Base-by-base conservation (phyloP, 2,113 vertebrate genomes). In the Triplophysa dalaica region DNA sequence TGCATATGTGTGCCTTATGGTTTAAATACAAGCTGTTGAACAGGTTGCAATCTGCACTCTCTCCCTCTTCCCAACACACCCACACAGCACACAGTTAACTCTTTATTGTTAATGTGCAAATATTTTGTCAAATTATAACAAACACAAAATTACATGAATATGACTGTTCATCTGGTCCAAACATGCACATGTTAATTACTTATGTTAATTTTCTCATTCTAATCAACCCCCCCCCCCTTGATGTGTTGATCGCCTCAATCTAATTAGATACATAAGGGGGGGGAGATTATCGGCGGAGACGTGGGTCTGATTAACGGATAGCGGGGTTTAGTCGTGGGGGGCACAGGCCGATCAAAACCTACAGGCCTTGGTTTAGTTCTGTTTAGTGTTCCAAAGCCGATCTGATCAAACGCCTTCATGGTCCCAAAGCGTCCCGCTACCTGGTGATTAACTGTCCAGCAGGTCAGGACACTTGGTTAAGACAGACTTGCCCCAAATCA, bases 401-500 rank as follows among this genome's bases (percentile, higher is more conserved):
- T 79, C 62, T 79, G 56, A 64, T 79, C 90, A 89, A 87, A 88
- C 78, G 77, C 83, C 82, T 87, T 70, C 83, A 86, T 79, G 87
- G 88, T 91, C 90, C 89, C 91, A 82, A 81, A 90, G 90, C 90
- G 89, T 87, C 87, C 90, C 87, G 88, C 87, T 91, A 90, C 91
- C 90, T 92, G 91, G 91, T 92, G 92, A 93, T 92, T 93, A 91
- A 52, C 54, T 72, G 75, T 43, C 78, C 45, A 54, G 65, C 45
- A 43, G 13, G n/a, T 26, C 58, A 52, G 41, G 48, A 50, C 19
- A 54, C 61, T 76, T 33, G 61, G 43, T 54, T 76, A 65, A 76
- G 19, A 65, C 62, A 77, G 61, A 77, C 12, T 77, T 75, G 50
- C 38, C 58, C 41, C 73, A 75, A 41, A 63, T 64, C 33, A 45